phyloP scores from a whole-genome alignment of 2,888 invertebrate species.

The Miltochrista miniata region DNA sequence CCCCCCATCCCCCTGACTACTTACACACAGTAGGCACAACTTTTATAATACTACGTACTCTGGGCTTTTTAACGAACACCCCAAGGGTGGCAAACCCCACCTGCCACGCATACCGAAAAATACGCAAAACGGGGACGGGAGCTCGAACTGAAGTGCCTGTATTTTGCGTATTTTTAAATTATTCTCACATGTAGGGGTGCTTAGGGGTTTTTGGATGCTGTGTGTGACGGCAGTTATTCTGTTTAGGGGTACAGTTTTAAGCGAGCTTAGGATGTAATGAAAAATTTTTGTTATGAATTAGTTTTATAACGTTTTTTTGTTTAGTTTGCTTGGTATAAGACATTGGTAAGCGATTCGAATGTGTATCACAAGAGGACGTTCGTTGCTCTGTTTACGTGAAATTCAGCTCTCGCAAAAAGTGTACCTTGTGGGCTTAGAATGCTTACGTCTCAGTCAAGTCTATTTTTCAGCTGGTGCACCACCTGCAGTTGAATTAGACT shows the following conservation, averaged over 20 bases:
- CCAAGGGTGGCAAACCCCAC: constrained; percentile 66
- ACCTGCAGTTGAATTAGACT: no score
- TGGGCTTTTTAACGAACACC: constrained; percentile 82
- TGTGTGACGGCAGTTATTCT: constrained; percentile 33
- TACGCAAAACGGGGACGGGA: constrained; percentile 72
- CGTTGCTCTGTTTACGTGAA: no score
- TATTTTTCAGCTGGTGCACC: no score
- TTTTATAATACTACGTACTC: constrained; percentile 84
- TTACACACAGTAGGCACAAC: constrained; percentile 83
- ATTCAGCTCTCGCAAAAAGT: no score
- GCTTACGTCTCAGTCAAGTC: no score
- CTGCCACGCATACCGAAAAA: constrained; percentile 84
- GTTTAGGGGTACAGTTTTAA: constrained; percentile 12
- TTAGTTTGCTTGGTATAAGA: not conserved
- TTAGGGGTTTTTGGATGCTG: constrained; percentile 64
- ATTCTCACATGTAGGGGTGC: constrained; percentile 74
- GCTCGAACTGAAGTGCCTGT: constrained; percentile 76
- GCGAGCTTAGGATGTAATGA: constrained; percentile 12
- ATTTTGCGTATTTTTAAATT: constrained; percentile 84
- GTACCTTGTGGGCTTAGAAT: no score
- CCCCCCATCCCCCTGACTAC: constrained; percentile 65
- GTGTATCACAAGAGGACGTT: no score
- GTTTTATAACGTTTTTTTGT: not conserved
- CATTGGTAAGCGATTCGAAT: no score
- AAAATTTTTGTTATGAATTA: constrained; percentile 9